These are phyloP conservation scores for Synanthedon andrenaeformis DNA, from an alignment of 2,888 invertebrate species.

Conservation along the genomic window DNA sequence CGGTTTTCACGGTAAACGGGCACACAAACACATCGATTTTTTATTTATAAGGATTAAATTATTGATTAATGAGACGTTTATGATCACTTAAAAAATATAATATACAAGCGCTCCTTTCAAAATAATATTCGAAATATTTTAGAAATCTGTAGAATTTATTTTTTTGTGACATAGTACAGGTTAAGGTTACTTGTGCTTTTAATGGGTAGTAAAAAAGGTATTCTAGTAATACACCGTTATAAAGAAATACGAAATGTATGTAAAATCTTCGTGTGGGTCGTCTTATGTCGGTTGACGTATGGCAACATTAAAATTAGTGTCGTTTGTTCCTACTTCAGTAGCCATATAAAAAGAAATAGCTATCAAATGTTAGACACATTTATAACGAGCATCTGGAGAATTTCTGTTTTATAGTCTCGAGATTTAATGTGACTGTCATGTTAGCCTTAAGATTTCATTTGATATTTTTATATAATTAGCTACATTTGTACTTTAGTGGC, in stretches of 20 bases:
- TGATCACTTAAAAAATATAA: too few species aligned
- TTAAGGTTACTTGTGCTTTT: too few species aligned
- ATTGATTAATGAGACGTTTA: too few species aligned
- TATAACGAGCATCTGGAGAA: conserved; percentile 40
- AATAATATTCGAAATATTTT: too few species aligned
- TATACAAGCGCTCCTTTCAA: too few species aligned
- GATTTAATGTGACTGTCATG: conserved; percentile 38
- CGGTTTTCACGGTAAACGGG: neutral
- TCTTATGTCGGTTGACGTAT: conserved; percentile 25
- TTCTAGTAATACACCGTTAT: conserved; percentile 1
- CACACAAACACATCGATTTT: neutral
- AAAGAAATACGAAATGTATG: conserved; percentile 6
- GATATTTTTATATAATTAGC: conserved; percentile 19
- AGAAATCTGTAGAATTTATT: too few species aligned
- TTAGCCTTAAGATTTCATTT: conserved; percentile 27
- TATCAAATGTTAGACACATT: conserved; percentile 45
- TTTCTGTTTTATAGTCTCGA: conserved; percentile 43
- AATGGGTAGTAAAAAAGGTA: too few species aligned
- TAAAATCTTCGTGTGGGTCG: conserved; percentile 16
- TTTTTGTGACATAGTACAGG: too few species aligned
- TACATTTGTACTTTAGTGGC: conserved; percentile 32
- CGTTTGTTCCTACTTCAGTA: conserved; percentile 41
- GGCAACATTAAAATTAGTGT: conserved; percentile 31
- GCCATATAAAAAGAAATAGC: conserved; percentile 45
- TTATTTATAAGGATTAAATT: neutral